Base-by-base conservation (phyloP, 2,797 vertebrate species). In the Triplophysa bombifrons region DNA sequence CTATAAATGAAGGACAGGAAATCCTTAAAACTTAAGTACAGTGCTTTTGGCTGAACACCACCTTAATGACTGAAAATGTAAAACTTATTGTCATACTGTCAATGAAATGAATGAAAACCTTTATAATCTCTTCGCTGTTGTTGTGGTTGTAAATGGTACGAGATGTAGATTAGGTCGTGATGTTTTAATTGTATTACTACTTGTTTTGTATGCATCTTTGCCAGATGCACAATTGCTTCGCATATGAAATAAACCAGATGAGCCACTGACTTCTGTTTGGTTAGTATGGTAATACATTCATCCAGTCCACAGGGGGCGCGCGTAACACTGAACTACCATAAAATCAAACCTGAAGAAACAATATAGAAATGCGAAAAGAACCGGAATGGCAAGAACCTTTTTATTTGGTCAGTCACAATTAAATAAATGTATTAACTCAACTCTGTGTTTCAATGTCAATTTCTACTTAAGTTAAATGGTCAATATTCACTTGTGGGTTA, bases 181-280 rank as follows among this genome's bases (percentile, higher is more conserved):
- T 76, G 50, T 70, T 30, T 20, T 53, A 46, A 55, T 72, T 61
- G 8, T 61, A 25, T 17, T 13, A 0, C 16, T 53, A 22, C 25
- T 44, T 55, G 27, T 11, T 64, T 17, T 38, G 34, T 41, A 53
- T 53, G 14, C 30, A 2, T 17, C 13, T 53, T 61, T 68, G 64
- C 20, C 58, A 22, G 41, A 46, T 78, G 68, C 22, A 41, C 30
- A 7, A 12, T 64, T 25, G 34, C 70, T 72, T 79, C 72, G 61
- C 60, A 72, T 69, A 53, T 56, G 16, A 64, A 79, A 79, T 72
- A 79, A 72, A 79, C 34, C 12, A 44, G 55, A n/a, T 27, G 20
- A 19, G 14, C 14, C 19, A 17, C 17, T 25, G 17, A 19, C 4
- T 27, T 48, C 46, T 27, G 4, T 74, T 50, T 34, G 27, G 13